phyloP scores from a whole-genome alignment of 2,888 invertebrate species.

The Apantesis nais region DNA sequence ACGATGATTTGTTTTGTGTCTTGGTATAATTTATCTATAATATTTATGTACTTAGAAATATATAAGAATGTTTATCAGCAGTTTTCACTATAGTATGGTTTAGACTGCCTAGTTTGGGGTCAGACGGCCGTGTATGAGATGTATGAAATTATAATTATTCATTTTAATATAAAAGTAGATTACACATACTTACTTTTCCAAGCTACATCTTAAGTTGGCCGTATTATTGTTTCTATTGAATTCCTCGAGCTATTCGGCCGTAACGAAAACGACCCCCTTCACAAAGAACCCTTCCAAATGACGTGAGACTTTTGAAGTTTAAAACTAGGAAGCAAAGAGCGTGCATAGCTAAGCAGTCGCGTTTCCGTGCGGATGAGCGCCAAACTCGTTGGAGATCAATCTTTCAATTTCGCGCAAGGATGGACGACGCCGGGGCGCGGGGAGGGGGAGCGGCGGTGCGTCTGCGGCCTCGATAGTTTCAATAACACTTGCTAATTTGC shows the following conservation, averaged over 20 bases:
- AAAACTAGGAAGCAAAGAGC: conserved; percentile 32
- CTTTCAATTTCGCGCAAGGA: conserved; percentile 48
- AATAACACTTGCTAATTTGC: conserved; percentile 52
- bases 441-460: not conserved
- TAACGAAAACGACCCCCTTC: conserved; percentile 22
- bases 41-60: no score
- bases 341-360: conserved; percentile 34
- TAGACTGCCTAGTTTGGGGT: no score
- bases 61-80: no score
- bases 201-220: not conserved
- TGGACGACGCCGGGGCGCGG: conserved; percentile 7
- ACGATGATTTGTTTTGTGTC: no score
- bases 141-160: no score
- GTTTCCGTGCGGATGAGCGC: conserved; percentile 38
- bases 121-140: no score
- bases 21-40: no score
- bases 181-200: not conserved
- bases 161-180: not conserved
- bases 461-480: conserved; percentile 44
- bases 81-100: no score
- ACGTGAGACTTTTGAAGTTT: conserved; percentile 40
- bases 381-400: conserved; percentile 47
- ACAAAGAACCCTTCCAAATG: conserved; percentile 31
- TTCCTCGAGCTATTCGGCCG: conserved; percentile 5
- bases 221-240: not conserved